Evolutionary conservation across 2,113 vertebrate genomes (phyloP).

Genomic region (Cichladusa arquata): DNA sequence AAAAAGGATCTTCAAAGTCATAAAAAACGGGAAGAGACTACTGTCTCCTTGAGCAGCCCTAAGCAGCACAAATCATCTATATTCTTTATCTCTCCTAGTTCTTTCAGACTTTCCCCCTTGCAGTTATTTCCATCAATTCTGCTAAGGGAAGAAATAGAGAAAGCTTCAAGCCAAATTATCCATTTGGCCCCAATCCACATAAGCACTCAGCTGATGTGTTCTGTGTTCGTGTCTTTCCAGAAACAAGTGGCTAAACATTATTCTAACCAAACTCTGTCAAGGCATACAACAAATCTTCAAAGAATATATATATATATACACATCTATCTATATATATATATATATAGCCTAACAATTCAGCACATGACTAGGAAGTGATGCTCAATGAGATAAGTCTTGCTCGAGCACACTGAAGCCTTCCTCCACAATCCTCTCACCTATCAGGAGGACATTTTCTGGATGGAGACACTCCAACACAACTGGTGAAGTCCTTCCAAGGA

Average conservation of each 20-base stretch:
- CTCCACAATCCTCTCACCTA: neutral
- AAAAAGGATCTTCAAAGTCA: neutral
- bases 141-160: neutral
- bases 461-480: neutral
- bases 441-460: neutral
- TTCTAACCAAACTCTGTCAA: neutral
- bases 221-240: accelerated
- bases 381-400: neutral
- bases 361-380: neutral
- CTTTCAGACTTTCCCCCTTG: neutral
- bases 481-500: neutral
- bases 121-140: neutral
- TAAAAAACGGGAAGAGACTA: neutral
- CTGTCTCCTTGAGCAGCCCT: neutral
- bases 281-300: neutral
- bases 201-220: neutral
- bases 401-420: neutral
- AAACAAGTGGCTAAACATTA: neutral
- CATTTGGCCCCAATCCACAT: constrained; percentile 32
- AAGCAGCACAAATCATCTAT: neutral
- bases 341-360: neutral
- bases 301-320: too few relatives aligned
- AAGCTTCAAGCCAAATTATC: neutral
- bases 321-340: too few relatives aligned
- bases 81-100: neutral